These are phyloP conservation scores for Protosalanx chinensis DNA, from an alignment of 2,797 vertebrate genomes.

Conservation along the genomic window DNA sequence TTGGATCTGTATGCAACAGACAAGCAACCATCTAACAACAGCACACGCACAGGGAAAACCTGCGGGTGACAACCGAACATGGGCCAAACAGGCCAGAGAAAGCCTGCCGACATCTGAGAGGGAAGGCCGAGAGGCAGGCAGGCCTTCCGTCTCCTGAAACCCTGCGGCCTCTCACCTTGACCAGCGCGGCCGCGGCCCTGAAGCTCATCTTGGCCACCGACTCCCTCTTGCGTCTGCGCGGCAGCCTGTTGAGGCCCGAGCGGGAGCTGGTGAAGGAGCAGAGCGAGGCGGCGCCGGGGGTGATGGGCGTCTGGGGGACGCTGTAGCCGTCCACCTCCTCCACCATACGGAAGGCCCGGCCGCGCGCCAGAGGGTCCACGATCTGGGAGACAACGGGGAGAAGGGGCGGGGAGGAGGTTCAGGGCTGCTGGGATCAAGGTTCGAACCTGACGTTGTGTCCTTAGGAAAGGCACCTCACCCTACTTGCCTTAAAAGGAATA, in stretches of 20 bases:
- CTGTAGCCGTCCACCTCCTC: slow-evolving; percentile 90
- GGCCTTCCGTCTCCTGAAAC: background rate
- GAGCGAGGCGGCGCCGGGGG: slow-evolving; percentile 87
- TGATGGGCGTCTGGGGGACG: slow-evolving; percentile 88
- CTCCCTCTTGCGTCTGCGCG: slow-evolving; percentile 88
- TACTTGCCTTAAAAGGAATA: no score
- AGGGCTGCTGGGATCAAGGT: no score
- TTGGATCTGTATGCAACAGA: slow-evolving; percentile 11
- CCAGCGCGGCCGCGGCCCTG: slow-evolving; percentile 87
- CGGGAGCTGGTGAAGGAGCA: slow-evolving; percentile 99
- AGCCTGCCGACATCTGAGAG: background rate
- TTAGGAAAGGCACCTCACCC: no score
- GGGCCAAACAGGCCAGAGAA: background rate
- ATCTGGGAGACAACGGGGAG: slow-evolving; percentile 71
- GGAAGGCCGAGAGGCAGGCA: background rate
- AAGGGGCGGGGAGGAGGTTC: background rate
- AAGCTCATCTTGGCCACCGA: slow-evolving; percentile 99
- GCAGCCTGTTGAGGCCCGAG: slow-evolving; percentile 89
- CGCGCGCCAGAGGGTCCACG: slow-evolving; percentile 91
- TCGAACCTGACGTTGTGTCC: no score
- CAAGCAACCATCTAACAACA: background rate
- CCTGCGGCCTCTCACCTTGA: slow-evolving; percentile 77
- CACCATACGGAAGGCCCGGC: slow-evolving; percentile 91
- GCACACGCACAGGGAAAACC: background rate
- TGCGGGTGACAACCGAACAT: slow-evolving; percentile 4